Evolutionary conservation across 1,140 invertebrate genomes (phyloP).

Genomic region (Cylas formicarius): DNA sequence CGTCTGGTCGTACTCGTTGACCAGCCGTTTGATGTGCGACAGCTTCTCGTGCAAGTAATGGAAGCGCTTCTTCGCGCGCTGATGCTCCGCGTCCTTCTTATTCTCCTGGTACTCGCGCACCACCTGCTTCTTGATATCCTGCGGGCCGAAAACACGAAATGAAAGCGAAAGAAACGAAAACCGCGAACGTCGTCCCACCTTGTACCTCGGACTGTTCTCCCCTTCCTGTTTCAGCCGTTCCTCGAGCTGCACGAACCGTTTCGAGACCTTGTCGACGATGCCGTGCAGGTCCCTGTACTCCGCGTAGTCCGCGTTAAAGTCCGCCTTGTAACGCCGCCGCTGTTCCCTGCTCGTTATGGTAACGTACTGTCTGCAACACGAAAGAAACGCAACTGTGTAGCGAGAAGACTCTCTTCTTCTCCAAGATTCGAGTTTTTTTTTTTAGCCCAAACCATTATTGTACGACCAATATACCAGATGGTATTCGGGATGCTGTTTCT

Average conservation of each 20-base stretch:
- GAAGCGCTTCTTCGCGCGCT: slow-evolving; percentile 66
- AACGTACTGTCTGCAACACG: slow-evolving; percentile 64
- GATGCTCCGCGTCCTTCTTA: slow-evolving; percentile 65
- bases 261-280: slow-evolving; percentile 67
- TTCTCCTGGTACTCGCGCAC: slow-evolving; percentile 71
- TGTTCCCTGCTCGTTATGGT: slow-evolving; percentile 68
- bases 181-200: slow-evolving; percentile 39
- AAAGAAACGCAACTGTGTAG: slow-evolving; percentile 6
- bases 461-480: background rate
- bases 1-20: slow-evolving; percentile 67
- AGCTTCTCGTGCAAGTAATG: slow-evolving; percentile 84
- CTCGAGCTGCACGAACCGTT: slow-evolving; percentile 67
- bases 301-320: slow-evolving; percentile 77
- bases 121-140: slow-evolving; percentile 70
- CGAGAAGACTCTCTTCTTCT: too few relatives aligned
- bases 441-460: too few relatives aligned
- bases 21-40: slow-evolving; percentile 81
- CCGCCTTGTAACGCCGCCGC: slow-evolving; percentile 75
- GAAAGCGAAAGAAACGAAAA: background rate
- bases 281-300: slow-evolving; percentile 74
- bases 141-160: slow-evolving; percentile 28
- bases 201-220: slow-evolving; percentile 43
- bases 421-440: too few relatives aligned
- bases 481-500: too few relatives aligned
- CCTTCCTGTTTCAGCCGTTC: slow-evolving; percentile 52